Evolutionary conservation across 2,888 invertebrate genomes (phyloP).

Genomic region (Lordiphosa andalusiaca): DNA sequence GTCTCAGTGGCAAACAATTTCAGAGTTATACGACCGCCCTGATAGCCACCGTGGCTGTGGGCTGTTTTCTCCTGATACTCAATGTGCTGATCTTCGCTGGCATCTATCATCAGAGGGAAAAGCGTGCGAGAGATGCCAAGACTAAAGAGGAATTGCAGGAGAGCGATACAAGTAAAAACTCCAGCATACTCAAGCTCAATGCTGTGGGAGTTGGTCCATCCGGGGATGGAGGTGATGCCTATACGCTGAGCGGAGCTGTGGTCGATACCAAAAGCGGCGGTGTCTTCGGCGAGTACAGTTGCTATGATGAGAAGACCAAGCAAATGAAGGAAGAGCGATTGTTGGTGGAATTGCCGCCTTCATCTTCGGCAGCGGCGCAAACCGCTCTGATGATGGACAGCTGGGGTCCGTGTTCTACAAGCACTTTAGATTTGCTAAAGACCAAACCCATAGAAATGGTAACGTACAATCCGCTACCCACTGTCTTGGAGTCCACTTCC

Average conservation of each 20-base stretch:
- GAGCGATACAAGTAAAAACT: constrained; percentile 80
- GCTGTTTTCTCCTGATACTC: constrained; percentile 89
- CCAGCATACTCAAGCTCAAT: constrained; percentile 76
- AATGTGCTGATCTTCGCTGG: constrained; percentile 94
- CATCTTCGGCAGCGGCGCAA: constrained; percentile 44
- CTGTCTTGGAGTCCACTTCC: constrained; percentile 49
- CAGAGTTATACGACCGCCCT: constrained; percentile 94
- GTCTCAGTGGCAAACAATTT: constrained; percentile 89
- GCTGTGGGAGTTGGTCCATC: constrained; percentile 50
- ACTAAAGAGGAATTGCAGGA: constrained; percentile 87
- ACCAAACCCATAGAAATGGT: constrained; percentile 74
- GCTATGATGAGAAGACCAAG: constrained; percentile 83
- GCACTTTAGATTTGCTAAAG: constrained; percentile 76
- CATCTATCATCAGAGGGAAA: constrained; percentile 91
- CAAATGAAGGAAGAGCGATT: constrained; percentile 82
- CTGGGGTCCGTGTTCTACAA: constrained; percentile 72
- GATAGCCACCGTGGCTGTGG: constrained; percentile 92
- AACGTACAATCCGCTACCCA: constrained; percentile 58
- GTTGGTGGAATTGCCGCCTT: constrained; percentile 84
- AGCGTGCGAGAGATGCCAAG: constrained; percentile 84
- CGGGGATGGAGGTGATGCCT: constrained; percentile 51
- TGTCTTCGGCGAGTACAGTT: constrained; percentile 84
- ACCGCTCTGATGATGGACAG: constrained; percentile 59
- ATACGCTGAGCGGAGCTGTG: constrained; percentile 55
- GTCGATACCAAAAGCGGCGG: constrained; percentile 61